Conservation (phyloP, 30 jellyfish, hydroid and myxozoan species). For the Mastigias papua region DNA sequence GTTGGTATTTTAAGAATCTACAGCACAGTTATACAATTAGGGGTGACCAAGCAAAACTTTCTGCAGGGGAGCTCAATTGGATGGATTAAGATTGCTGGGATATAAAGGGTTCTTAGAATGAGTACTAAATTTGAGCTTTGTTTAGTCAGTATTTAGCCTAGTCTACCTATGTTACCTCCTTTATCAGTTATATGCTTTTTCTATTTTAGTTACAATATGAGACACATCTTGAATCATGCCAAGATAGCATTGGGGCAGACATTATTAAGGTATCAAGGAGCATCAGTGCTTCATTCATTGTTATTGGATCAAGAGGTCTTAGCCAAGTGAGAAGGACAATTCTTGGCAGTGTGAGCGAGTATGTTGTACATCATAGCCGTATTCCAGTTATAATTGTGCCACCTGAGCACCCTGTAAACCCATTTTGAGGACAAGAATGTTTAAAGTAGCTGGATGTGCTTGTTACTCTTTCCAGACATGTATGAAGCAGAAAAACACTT, state of each 20-base stretch:
- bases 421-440: constrained; percentile 15
- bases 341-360: constrained; percentile 78
- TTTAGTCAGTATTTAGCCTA: too few relatives aligned
- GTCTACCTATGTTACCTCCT: background rate
- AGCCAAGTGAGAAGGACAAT: constrained; percentile 76
- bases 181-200: background rate
- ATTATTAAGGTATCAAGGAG: constrained; percentile 36
- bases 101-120: too few relatives aligned
- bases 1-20: too few relatives aligned
- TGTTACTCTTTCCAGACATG: background rate
- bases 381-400: constrained; percentile 71
- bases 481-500: background rate
- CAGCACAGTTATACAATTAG: too few relatives aligned
- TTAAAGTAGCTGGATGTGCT: background rate
- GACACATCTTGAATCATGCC: constrained; percentile 64
- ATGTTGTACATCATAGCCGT: constrained; percentile 75
- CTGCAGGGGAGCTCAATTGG: too few relatives aligned
- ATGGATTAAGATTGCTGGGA: too few relatives aligned
- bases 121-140: too few relatives aligned
- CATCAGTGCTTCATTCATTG: constrained; percentile 45
- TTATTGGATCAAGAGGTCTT: constrained; percentile 79
- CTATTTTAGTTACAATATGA: constrained; percentile 44
- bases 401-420: constrained; percentile 73
- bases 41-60: too few relatives aligned
- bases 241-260: constrained; percentile 67